Evolutionary conservation across 2,797 vertebrate species (phyloP).

Genomic region (Leucoraja ocellata): DNA sequence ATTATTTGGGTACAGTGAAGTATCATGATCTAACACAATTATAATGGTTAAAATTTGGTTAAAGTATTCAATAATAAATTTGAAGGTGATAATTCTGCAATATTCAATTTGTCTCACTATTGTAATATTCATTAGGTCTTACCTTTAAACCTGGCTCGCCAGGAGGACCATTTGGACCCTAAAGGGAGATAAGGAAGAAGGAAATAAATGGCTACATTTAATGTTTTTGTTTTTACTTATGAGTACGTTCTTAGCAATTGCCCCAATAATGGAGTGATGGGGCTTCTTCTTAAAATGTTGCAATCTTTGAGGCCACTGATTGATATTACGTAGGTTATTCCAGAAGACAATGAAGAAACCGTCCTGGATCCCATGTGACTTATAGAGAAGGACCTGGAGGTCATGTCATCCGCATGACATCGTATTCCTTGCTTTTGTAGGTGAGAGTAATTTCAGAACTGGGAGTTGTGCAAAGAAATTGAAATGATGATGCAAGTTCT

Average conservation of each 20-base stretch:
- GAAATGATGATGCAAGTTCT: neutral
- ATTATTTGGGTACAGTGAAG: neutral
- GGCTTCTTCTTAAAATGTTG: neutral
- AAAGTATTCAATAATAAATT: too few species aligned
- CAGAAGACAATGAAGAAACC: neutral
- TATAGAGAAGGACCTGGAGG: neutral
- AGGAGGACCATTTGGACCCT: slow-evolving; percentile 75
- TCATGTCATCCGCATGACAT: neutral
- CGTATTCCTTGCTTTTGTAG: neutral
- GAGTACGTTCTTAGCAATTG: neutral
- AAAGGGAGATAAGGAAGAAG: slow-evolving; percentile 44
- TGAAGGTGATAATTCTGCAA: neutral
- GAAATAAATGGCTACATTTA: neutral
- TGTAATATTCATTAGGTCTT: slow-evolving; percentile 38
- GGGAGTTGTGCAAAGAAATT: neutral
- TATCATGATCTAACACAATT: neutral
- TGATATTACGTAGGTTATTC: neutral
- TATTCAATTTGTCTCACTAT: neutral
- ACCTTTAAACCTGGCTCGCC: slow-evolving; percentile 84
- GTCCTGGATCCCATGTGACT: neutral
- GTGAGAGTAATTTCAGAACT: neutral
- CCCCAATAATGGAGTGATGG: neutral
- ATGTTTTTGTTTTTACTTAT: neutral
- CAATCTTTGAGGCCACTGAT: neutral
- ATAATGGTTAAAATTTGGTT: neutral